Base-by-base conservation (phyloP, 2,888 invertebrate species). In the Yponomeuta cagnagella region DNA sequence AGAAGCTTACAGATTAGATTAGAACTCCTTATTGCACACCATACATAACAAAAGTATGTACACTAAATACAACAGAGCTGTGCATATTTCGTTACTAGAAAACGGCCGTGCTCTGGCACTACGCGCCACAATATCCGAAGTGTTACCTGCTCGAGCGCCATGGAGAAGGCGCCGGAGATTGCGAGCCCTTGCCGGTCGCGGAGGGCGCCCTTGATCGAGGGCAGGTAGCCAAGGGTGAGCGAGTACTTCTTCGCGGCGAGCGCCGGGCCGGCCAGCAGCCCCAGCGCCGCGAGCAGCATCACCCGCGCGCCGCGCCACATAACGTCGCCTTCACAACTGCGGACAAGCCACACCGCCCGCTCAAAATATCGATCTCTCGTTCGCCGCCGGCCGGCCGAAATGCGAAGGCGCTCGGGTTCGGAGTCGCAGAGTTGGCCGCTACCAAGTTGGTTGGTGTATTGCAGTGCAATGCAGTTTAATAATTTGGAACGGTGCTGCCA, bases 111-210 rank as follows among this genome's bases (percentile, higher is more conserved):
- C 43, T 1, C 43, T 43, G 43, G 43, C 43, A 43, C 43, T 5
- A 5, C 43, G 43, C 9, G 43, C 9, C 43, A 6, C 43, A 6
- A 8, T 8, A 43, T 8, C 43, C 43, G 5, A 58, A 58, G 12
- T 15, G 10, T 67, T 37, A 67, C 67, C 67, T 67, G 94, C 77
- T 97, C 95, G 72, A 98, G 93, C 70, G 98, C 98, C 94, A 96
- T 95, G 68, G 97, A 94, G 76, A 98, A 94, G 71, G 98, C 98
- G 72, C 98, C 98, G 70, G 97, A 97, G 80, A 98, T 96, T 75
- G 96, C 94, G 79, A 98, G 93, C 31, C 98, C 98, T 88, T 97
- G 96, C 74, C 96, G 94, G 83, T 96, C 96, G 79, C 95, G 95
- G 76, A 95, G 93, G 71, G 94, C 94, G 78, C 96, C 97, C 86